These are phyloP conservation scores for Ormyrus rosae DNA, from an alignment of 2,888 invertebrate genomes.

Conservation along the genomic window DNA sequence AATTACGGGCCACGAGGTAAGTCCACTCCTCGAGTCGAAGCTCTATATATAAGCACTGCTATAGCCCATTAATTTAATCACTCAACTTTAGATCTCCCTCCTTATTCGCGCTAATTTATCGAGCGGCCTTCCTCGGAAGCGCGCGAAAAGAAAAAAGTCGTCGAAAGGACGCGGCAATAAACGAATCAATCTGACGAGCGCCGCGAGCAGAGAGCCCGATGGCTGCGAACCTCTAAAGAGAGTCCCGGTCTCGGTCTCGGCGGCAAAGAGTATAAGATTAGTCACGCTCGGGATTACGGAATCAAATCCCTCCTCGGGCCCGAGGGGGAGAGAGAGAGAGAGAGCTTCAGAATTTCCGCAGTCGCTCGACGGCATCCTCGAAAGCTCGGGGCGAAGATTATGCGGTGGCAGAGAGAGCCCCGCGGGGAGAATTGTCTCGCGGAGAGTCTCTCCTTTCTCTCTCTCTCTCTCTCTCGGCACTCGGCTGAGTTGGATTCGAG, in stretches of 20 bases:
- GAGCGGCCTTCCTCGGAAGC: neutral
- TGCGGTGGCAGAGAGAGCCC: neutral
- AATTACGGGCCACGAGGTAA: constrained; percentile 22
- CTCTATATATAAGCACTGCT: neutral
- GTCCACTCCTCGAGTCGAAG: neutral
- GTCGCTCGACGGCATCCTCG: constrained; percentile 8
- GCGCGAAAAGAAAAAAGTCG: neutral
- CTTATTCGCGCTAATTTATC: constrained; percentile 10
- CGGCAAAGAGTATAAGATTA: constrained; percentile 40
- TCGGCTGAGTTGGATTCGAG: too few species aligned
- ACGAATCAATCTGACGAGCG: constrained; percentile 47
- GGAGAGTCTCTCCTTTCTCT: too few species aligned
- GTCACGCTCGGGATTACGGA: constrained; percentile 42
- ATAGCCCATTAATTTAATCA: neutral
- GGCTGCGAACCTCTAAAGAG: neutral
- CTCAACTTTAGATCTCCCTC: neutral
- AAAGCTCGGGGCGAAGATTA: constrained; percentile 17
- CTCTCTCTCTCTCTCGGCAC: too few species aligned
- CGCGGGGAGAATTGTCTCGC: neutral
- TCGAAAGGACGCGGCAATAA: constrained; percentile 3
- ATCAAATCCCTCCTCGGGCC: constrained; percentile 25
- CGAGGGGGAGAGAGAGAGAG: neutral
- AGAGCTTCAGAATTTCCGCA: constrained; percentile 3
- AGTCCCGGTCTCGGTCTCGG: neutral
- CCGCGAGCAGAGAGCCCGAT: neutral